Percentiles rank a stretch among this genome's conserved stretches.
Conservation (phyloP, 1,140 invertebrate species). For the Lineus longissimus region DNA sequence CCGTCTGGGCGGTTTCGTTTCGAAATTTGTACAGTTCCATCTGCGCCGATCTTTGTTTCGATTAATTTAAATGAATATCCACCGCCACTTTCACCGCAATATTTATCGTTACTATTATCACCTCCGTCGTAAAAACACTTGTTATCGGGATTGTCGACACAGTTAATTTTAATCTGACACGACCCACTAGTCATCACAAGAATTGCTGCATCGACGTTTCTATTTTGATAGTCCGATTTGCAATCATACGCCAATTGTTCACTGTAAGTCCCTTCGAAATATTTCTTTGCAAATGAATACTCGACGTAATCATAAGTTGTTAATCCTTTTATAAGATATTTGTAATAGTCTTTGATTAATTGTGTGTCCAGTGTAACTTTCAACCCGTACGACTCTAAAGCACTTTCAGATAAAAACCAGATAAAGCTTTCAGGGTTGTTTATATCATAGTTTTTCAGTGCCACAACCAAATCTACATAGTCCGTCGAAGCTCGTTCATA, state of each 20-base stretch:
- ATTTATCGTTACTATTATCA: background rate
- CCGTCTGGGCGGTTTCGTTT: background rate
- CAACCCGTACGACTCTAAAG: background rate
- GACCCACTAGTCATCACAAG: slow-evolving; percentile 6
- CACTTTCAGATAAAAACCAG: background rate
- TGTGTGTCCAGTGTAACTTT: background rate
- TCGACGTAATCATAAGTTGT: slow-evolving; percentile 4
- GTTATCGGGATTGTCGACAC: background rate
- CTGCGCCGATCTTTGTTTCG: slow-evolving; percentile 1
- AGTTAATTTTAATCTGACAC: background rate
- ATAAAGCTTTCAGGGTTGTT: slow-evolving; percentile 1
- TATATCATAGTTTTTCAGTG: background rate
- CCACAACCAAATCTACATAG: background rate
- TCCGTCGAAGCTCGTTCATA: background rate
- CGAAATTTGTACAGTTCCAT: background rate
- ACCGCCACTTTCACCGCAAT: slow-evolving; percentile 3
- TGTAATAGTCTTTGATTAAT: slow-evolving; percentile 1
- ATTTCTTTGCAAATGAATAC: slow-evolving; percentile 5
- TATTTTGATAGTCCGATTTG: slow-evolving; percentile 2
- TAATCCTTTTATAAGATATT: slow-evolving; percentile 1
- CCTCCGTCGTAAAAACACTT: background rate
- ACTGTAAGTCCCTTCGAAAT: background rate
- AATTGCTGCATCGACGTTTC: slow-evolving; percentile 6
- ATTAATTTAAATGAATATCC: slow-evolving; percentile 3
- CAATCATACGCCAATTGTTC: background rate